These are phyloP conservation scores for Tachina fera DNA, from an alignment of 2,888 invertebrate genomes.

Conservation along the genomic window DNA sequence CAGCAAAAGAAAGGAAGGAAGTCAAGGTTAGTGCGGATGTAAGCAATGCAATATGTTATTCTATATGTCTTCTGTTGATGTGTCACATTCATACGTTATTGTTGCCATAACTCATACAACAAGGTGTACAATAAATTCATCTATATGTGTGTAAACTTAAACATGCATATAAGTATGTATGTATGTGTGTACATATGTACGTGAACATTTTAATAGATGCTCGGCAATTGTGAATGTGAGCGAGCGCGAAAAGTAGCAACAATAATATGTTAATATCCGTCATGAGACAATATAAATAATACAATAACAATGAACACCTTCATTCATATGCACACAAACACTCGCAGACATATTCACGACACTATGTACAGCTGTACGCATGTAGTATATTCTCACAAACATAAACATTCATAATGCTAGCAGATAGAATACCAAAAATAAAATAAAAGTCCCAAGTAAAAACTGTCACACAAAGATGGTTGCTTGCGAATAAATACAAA, in stretches of 20 bases:
- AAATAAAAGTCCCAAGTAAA: constrained; percentile 50
- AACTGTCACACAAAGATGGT: constrained; percentile 56
- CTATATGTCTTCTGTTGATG: constrained; percentile 60
- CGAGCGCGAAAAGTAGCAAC: constrained; percentile 74
- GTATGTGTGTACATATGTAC: constrained; percentile 30
- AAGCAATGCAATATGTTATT: constrained; percentile 71
- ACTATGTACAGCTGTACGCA: neutral
- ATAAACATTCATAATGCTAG: constrained; percentile 49
- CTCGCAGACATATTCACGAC: neutral
- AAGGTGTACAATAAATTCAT: constrained; percentile 46
- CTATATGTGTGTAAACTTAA: neutral
- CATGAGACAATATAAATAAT: constrained; percentile 76
- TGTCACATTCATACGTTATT: constrained; percentile 61
- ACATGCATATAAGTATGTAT: neutral
- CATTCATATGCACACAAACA: constrained; percentile 27
- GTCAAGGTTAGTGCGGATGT: constrained; percentile 71
- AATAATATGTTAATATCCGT: constrained; percentile 81
- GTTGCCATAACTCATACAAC: constrained; percentile 65
- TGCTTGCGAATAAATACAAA: constrained; percentile 4
- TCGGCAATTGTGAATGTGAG: constrained; percentile 34
- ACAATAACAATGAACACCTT: constrained; percentile 68
- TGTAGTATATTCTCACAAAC: neutral
- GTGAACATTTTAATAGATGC: constrained; percentile 44
- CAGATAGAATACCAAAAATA: constrained; percentile 41
- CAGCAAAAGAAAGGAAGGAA: constrained; percentile 67